A percentile compares a stretch with the other conserved stretches of the same genome.
These are phyloP conservation scores for Mesodorylaimus sp. DNA, from an alignment of 2,888 invertebrate species.

Conservation along the genomic window DNA sequence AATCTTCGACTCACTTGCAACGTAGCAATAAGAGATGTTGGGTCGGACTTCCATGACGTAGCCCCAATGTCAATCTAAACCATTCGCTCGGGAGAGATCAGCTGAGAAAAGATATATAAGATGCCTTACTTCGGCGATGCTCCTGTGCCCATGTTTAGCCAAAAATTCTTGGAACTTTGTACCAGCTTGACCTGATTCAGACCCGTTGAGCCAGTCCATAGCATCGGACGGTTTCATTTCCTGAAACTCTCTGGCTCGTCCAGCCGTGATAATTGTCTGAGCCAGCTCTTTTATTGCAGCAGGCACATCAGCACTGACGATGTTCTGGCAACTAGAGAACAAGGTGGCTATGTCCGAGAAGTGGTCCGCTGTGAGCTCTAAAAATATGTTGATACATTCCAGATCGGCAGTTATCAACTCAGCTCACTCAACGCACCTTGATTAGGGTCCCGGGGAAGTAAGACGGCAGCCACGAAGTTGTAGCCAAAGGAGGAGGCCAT, in stretches of 20 bases:
- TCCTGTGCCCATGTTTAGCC: constrained; percentile 50
- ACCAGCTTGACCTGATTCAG: constrained; percentile 15
- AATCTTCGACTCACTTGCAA: constrained; percentile 44
- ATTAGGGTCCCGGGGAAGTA: too few species aligned
- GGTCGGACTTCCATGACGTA: constrained; percentile 48
- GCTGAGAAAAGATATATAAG: neutral
- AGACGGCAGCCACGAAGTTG: neutral
- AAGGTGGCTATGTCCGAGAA: constrained; percentile 50
- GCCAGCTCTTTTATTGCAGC: constrained; percentile 33
- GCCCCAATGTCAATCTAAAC: constrained; percentile 47
- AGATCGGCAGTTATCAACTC: too few species aligned
- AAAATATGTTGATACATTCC: constrained; percentile 17
- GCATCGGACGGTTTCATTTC: constrained; percentile 20
- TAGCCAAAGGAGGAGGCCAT: neutral
- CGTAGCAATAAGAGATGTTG: constrained; percentile 43
- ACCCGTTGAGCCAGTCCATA: constrained; percentile 17
- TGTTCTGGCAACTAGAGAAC: constrained; percentile 47
- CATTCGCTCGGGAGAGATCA: constrained; percentile 18
- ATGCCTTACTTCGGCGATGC: constrained; percentile 30
- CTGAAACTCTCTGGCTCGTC: constrained; percentile 13
- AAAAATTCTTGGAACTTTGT: constrained; percentile 43
- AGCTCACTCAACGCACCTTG: too few species aligned
- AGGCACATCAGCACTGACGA: constrained; percentile 57
- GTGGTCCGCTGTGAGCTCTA: constrained; percentile 46
- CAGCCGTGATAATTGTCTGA: neutral